phyloP scores from a whole-genome alignment of 2,113 vertebrate species.

The Chunga burmeisteri region DNA sequence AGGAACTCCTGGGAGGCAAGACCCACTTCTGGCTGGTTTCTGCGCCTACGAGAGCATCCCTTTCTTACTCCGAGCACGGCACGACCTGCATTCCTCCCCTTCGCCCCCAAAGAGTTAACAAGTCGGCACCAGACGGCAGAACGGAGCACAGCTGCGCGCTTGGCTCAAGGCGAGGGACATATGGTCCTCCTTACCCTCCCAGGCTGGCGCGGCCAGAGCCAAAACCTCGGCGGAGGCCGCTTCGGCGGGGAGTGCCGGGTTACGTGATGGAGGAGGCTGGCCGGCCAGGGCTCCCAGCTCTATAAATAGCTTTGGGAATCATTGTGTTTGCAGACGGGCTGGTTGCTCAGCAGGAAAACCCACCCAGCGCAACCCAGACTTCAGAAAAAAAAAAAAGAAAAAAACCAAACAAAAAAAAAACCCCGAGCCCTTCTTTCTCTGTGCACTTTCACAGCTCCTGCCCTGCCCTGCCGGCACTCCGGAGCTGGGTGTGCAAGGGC shows the following conservation, averaged over 20 bases:
- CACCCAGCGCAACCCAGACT: not conserved
- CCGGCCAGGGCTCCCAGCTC: not conserved
- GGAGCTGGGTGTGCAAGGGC: not conserved
- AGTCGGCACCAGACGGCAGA: not conserved
- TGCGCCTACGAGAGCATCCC: not conserved
- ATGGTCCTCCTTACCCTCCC: not conserved
- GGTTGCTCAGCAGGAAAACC: not conserved
- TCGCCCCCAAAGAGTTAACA: not conserved
- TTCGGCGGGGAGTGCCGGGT: not conserved
- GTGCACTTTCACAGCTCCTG: not conserved
- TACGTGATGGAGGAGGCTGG: not conserved
- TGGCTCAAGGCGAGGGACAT: not conserved
- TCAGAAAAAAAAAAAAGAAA: not conserved
- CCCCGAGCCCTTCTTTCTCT: not conserved
- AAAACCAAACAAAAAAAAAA: not conserved
- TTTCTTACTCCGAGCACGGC: accelerated
- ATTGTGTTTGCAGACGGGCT: not conserved
- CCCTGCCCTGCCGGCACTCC: not conserved
- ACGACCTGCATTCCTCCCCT: not conserved
- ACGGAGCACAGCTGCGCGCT: not conserved
- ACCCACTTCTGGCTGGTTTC: not conserved
- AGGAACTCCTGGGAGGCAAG: not conserved
- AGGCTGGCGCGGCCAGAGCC: not conserved
- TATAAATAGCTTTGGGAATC: not conserved
- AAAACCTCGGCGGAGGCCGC: not conserved